Base-by-base conservation (phyloP, 2,113 vertebrate genomes). In the Eubucco bourcierii region DNA sequence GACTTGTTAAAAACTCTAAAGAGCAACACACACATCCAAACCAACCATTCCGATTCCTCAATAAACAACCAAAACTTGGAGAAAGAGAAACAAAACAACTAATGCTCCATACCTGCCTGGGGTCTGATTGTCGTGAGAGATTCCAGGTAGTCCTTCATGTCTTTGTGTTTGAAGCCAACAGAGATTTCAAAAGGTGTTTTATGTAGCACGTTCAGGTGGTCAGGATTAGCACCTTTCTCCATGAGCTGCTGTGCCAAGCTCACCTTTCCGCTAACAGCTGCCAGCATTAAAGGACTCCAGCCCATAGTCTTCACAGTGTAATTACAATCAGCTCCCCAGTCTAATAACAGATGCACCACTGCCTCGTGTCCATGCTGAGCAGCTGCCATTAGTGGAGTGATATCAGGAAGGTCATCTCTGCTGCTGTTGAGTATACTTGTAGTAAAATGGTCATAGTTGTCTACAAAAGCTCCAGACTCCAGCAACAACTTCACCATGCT, bases 151-250 rank as follows among this genome's bases (percentile, higher is more conserved):
- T 97, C 97, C 71, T 98, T 98, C 87, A 99, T 97, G 73, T 99
- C 99, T 95, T 98, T 98, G 94, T 99, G 98, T 55, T 98, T 98
- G 47, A 98, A 95, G 92, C 98, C 98, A 82, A 99, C 97, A 12
- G 99, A 98, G 4, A 99, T 97, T 96, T 99, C 98, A 63, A 99
- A 99, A 28, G 99, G 98, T 0, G 99, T 99, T 97, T 99, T 99
- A 88, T 98, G 98, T 70, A 99, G 97, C 14, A 98, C 98, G 2
- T 99, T 99, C 83, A 98, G 90, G 68, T 98, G 98, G 97, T 99
- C 98, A 0, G 99, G 98, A 95, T 99, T 98, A 34, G 99, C 98
- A 63, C 99, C 99, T 2, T 98, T 98, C 95, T 99, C 99, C 68
- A 98, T 96, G 82, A 99, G 98, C 97, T 98, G 99, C 96, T 99